Evolutionary conservation across 2,113 vertebrate species (phyloP).

Genomic region (Ophthalmolycus amberensis): DNA sequence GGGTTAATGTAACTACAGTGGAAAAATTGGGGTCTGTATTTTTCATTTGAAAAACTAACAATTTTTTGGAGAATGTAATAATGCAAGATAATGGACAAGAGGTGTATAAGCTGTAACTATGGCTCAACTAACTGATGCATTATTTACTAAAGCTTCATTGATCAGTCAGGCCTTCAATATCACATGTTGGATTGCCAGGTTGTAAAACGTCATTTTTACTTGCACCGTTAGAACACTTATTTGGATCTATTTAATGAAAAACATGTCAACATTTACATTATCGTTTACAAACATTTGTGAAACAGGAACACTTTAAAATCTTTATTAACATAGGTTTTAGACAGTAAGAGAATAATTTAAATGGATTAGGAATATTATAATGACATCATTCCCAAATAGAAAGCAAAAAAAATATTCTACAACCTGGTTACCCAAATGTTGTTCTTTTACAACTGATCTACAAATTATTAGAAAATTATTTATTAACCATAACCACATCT

Average conservation of each 20-base stretch:
- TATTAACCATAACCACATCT: not conserved
- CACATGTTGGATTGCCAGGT: slow-evolving; percentile 6
- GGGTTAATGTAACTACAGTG: not conserved
- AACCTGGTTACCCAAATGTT: not conserved
- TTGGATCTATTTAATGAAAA: not conserved
- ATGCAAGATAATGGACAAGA: not conserved
- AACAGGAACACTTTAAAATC: not conserved
- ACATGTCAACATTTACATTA: not conserved
- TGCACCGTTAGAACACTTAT: not conserved
- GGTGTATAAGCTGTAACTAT: not conserved
- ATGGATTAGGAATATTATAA: not conserved
- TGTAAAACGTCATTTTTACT: not conserved
- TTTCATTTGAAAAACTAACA: not conserved
- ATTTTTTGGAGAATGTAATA: not conserved
- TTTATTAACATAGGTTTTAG: not conserved
- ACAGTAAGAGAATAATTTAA: not conserved
- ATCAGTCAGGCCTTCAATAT: not conserved
- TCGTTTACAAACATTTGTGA: not conserved
- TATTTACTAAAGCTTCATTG: not conserved
- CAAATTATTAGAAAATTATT: not conserved
- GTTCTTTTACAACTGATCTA: not conserved
- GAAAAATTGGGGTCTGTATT: not conserved
- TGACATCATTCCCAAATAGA: not conserved
- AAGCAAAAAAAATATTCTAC: not conserved
- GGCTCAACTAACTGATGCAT: not conserved